These are phyloP conservation scores for Mormyrops boulengeri DNA, from an alignment of 2,797 vertebrate genomes.

Conservation along the genomic window DNA sequence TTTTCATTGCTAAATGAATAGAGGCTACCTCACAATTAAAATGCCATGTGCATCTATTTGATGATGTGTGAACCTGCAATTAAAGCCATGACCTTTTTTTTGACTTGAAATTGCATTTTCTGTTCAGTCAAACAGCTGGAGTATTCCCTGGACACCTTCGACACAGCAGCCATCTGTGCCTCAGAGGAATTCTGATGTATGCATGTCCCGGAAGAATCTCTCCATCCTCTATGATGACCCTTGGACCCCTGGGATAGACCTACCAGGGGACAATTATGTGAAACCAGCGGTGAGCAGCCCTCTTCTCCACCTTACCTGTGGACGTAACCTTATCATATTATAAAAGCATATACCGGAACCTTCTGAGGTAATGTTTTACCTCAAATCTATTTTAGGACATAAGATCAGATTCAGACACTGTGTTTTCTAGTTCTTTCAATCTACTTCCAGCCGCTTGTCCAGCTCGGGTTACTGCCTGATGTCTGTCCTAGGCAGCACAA, in stretches of 20 bases:
- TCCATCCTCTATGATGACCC: conserved; percentile 50
- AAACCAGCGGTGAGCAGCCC: conserved; percentile 19
- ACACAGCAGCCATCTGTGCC: background rate
- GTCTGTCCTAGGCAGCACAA: background rate
- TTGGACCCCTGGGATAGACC: conserved; percentile 32
- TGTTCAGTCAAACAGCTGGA: conserved; percentile 41
- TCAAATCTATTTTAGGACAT: background rate
- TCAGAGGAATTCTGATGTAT: conserved; percentile 19
- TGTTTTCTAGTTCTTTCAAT: background rate
- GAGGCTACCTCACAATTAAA: background rate
- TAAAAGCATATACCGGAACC: background rate
- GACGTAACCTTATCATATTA: background rate
- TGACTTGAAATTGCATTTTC: background rate
- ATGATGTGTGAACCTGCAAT: background rate
- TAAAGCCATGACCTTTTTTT: background rate
- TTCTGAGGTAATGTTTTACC: conserved; percentile 10
- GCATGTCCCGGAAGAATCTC: conserved; percentile 21
- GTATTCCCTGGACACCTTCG: conserved; percentile 19
- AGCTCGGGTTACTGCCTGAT: background rate
- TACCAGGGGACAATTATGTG: conserved; percentile 12
- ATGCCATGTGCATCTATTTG: background rate
- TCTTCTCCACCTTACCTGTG: background rate
- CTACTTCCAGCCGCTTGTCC: background rate
- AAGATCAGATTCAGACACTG: background rate
- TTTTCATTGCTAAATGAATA: background rate